phyloP scores from a whole-genome alignment of 1,140 invertebrate species.

The Formica exsecta region DNA sequence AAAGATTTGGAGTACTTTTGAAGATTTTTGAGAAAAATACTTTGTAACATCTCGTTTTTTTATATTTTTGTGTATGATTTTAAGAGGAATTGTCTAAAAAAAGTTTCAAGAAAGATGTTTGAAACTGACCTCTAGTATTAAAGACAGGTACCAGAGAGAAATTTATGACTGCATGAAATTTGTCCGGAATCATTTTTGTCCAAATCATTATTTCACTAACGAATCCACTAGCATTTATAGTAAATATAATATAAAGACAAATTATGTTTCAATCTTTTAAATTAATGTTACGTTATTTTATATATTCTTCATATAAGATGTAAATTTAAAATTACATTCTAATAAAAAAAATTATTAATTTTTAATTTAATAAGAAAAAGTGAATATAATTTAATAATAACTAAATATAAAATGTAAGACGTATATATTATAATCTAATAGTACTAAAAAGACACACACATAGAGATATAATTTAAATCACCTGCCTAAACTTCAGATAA shows the following conservation, averaged over 20 bases:
- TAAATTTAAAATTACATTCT: background rate
- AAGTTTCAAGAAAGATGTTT: background rate
- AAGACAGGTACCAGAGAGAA: background rate
- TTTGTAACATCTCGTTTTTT: background rate
- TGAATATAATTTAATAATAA: background rate
- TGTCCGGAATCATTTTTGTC: constrained; percentile 21
- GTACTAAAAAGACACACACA: background rate
- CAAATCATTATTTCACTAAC: background rate
- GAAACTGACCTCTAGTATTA: constrained; percentile 12
- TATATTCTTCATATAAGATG: background rate
- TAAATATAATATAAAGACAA: background rate
- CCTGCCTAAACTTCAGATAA: background rate
- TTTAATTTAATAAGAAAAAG: background rate
- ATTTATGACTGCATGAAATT: background rate
- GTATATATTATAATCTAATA: background rate
- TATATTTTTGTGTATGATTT: background rate
- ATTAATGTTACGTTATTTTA: background rate
- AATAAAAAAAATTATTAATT: background rate
- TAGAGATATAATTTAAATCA: background rate
- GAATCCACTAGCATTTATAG: background rate
- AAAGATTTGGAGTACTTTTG: background rate
- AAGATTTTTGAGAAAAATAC: background rate
- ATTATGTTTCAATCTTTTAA: background rate
- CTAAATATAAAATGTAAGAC: too few species aligned
- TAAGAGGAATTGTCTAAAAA: background rate